Evolutionary conservation across 2,888 invertebrate genomes (phyloP).

Genomic region (Slavum lentiscoides): DNA sequence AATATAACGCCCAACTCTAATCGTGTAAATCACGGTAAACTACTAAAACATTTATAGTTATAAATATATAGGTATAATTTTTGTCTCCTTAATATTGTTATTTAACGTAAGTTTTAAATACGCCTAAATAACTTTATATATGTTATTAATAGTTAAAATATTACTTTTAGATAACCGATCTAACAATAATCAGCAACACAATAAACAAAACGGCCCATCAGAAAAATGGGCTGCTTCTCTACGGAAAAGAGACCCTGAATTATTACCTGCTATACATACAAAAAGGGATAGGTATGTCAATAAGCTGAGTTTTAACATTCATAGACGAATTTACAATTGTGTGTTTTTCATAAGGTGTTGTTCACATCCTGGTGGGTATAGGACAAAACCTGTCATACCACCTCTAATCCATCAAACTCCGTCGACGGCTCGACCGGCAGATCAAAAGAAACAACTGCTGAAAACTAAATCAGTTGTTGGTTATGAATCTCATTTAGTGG

Average conservation of each 20-base stretch:
- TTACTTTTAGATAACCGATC: conserved; percentile 28
- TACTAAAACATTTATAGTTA: background rate
- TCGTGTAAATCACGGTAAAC: conserved; percentile 41
- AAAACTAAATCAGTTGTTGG: conserved; percentile 42
- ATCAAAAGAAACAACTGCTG: conserved; percentile 39
- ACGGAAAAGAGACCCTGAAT: conserved; percentile 68
- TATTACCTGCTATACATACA: conserved; percentile 69
- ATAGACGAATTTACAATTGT: background rate
- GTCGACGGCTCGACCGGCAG: conserved; percentile 24
- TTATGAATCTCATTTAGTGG: conserved; percentile 73
- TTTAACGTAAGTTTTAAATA: background rate
- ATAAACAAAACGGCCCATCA: conserved; percentile 55
- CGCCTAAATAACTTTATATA: background rate
- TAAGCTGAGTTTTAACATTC: background rate
- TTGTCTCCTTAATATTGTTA: background rate
- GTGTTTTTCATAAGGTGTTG: conserved; percentile 53
- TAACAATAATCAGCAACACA: conserved; percentile 19
- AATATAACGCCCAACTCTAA: conserved; percentile 12
- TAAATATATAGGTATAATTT: background rate
- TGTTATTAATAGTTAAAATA: background rate
- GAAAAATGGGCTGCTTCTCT: conserved; percentile 74
- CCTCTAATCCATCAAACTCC: conserved; percentile 21
- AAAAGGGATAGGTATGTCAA: conserved; percentile 57
- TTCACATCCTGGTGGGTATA: conserved; percentile 54
- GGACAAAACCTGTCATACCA: conserved; percentile 48